Base-by-base conservation (phyloP, 53 echinoderm and acorn worm species). In the Antedon mediterranea region DNA sequence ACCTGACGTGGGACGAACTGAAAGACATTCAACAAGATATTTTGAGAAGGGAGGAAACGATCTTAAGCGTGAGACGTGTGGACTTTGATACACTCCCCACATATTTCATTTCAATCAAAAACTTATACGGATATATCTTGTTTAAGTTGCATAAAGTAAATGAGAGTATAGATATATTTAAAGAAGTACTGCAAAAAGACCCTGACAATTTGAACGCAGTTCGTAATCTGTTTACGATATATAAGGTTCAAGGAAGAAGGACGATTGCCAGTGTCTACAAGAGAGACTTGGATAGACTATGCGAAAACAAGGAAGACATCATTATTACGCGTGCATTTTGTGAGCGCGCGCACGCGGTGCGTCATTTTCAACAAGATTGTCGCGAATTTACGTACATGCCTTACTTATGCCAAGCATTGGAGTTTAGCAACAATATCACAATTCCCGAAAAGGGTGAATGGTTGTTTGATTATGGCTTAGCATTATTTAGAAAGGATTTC, bases 401-500 rank as follows among this genome's bases (percentile, higher is more conserved):
- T 14, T 93, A 88, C 18, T 57, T 57, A 57, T 57, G 57, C 57
- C 11, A 57, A 57, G 57, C 57, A 26, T 84, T 88, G 0, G 83
- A 88, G 72, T 79, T 88, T 77, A 90, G 90, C 6, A 86, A 88
- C 14, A 82, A 86, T 11, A 71, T 93, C 28, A 32, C 43, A 20
- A 71, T 80, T 20, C 86, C 88, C 0, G 82, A 88, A 26, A 71
- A 74, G 29, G 86, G 76, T 8, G 93, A 93, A 30, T 93, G 93
- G 93, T 82, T 93, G 77, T 93, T 93, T 32, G 93, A 93, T 78
- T 86, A 86, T 78, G 93, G 84, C 0, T 72, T 90, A 15, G 93
- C 86, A 5, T 81, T 93, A 31, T 93, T 90, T 71, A 72, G 90
- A 26, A 78, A 83, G 33, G 93, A 93, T 74, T 86, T 88, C 32